These are phyloP conservation scores for Paedocypris sp. DNA, from an alignment of 2,113 vertebrate species.

Conservation along the genomic window DNA sequence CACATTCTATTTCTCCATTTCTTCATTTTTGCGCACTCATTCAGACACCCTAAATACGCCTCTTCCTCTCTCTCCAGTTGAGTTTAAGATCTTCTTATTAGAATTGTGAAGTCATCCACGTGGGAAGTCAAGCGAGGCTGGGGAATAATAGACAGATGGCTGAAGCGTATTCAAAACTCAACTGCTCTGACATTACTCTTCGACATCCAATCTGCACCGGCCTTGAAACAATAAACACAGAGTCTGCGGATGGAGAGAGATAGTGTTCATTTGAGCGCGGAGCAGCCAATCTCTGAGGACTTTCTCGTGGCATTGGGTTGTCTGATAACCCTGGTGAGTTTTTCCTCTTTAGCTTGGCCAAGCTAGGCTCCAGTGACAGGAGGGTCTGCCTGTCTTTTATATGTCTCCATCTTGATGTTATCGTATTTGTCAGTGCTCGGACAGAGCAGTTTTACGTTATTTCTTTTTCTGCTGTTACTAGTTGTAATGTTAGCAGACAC, in stretches of 20 bases:
- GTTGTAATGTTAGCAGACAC: slow-evolving; percentile 36
- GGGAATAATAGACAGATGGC: slow-evolving; percentile 3
- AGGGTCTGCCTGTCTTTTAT: slow-evolving; percentile 26
- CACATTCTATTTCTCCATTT: background rate
- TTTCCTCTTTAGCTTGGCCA: no score
- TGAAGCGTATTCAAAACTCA: slow-evolving; percentile 6
- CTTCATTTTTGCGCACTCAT: background rate
- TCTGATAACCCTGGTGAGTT: slow-evolving; percentile 16
- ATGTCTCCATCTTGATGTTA: slow-evolving; percentile 53
- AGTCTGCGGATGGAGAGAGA: slow-evolving; percentile 6
- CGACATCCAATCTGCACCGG: slow-evolving; percentile 4
- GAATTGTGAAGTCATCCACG: background rate
- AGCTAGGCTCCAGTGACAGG: background rate
- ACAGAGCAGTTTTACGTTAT: slow-evolving; percentile 42
- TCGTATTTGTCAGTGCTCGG: slow-evolving; percentile 45
- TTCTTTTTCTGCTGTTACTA: background rate
- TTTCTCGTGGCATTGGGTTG: slow-evolving; percentile 19
- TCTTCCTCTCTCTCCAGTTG: background rate
- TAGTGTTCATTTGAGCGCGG: slow-evolving; percentile 10
- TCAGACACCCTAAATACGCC: no score
- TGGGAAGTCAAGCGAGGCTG: slow-evolving; percentile 14
- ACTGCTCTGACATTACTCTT: slow-evolving; percentile 10
- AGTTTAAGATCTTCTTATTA: background rate
- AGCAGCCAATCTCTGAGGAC: slow-evolving; percentile 3
- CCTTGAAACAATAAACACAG: slow-evolving; percentile 28